These are phyloP conservation scores for Equus przewalskii DNA, from an alignment of 2,113 vertebrate genomes.

Conservation along the genomic window DNA sequence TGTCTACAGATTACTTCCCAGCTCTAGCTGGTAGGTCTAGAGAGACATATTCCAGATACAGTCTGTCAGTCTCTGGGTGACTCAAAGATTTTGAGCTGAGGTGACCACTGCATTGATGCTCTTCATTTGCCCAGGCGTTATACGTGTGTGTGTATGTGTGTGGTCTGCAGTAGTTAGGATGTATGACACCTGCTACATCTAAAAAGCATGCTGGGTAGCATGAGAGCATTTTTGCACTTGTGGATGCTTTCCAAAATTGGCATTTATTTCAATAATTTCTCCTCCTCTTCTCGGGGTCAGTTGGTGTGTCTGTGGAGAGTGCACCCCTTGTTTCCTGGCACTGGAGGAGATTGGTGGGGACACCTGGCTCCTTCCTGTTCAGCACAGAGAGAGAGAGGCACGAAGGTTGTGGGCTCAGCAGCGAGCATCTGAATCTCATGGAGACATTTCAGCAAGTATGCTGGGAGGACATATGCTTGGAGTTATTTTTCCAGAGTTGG, in stretches of 20 bases:
- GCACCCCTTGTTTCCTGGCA: conserved; percentile 6
- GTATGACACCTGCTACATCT: neutral
- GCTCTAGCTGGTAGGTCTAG: neutral
- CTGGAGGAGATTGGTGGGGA: neutral
- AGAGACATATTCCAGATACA: neutral
- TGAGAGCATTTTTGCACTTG: conserved; percentile 20
- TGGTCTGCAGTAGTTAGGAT: neutral
- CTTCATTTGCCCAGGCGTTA: neutral
- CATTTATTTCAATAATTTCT: conserved; percentile 42
- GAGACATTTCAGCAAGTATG: conserved; percentile 70
- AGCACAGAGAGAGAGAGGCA: neutral
- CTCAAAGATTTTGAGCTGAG: neutral
- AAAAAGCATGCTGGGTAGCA: neutral
- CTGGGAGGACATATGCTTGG: conserved; percentile 81
- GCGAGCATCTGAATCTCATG: conserved; percentile 62
- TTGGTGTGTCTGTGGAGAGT: conserved; percentile 49
- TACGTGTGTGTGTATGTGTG: neutral
- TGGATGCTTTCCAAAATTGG: conserved; percentile 50
- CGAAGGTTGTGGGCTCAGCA: conserved; percentile 50
- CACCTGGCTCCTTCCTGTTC: conserved; percentile 37
- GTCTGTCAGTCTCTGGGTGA: neutral
- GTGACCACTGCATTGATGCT: neutral
- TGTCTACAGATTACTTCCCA: neutral
- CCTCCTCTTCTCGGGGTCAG: conserved; percentile 57
- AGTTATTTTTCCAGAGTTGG: conserved; percentile 74